Conservation (phyloP, 1,140 invertebrate species). For the Drosophila quadrilineata region DNA sequence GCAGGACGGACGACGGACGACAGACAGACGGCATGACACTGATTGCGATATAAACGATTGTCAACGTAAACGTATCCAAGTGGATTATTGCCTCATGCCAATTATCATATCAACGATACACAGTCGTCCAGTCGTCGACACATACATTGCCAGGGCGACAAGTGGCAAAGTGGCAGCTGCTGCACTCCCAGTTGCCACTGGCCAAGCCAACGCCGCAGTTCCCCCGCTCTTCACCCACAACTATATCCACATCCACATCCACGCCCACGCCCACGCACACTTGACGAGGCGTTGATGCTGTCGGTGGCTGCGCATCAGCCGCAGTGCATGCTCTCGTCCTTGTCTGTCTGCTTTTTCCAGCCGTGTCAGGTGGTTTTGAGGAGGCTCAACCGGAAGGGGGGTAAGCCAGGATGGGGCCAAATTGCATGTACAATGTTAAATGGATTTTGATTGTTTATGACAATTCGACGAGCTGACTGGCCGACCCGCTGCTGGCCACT, state of each 20-base stretch:
- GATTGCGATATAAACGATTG: conserved; percentile 80
- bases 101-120: conserved; percentile 79
- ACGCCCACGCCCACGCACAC: conserved; percentile 28
- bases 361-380: conserved; percentile 44
- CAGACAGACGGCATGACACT: conserved; percentile 71
- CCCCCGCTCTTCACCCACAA: not conserved
- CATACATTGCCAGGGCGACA: conserved; percentile 36
- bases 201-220: not conserved
- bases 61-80: conserved; percentile 80
- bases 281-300: conserved; percentile 51
- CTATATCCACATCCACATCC: not conserved
- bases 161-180: conserved; percentile 28
- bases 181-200: conserved; percentile 51
- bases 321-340: not conserved
- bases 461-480: conserved; percentile 69
- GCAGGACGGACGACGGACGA: conserved; percentile 13
- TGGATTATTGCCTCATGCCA: conserved; percentile 80
- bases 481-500: conserved; percentile 62
- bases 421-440: conserved; percentile 79
- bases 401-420: conserved; percentile 28
- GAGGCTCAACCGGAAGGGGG: not conserved
- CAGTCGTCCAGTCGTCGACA: conserved; percentile 24
- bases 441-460: conserved; percentile 80
- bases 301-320: conserved; percentile 47
- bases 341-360: conserved; percentile 41